Base-by-base conservation (phyloP, 2,888 invertebrate species). In the Glaucopsyche alexis region DNA sequence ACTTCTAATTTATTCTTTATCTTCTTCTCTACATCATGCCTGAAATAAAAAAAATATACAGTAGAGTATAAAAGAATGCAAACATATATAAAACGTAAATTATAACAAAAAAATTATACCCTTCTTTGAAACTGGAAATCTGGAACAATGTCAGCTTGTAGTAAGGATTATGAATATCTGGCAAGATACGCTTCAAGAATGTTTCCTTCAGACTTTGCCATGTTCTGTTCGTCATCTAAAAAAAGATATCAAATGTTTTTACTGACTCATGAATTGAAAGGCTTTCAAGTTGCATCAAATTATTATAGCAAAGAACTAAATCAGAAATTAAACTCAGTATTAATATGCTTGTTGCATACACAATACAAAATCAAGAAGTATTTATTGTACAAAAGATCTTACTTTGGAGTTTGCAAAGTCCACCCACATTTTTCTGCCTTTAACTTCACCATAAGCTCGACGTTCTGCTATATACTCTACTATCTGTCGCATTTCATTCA, bases 181-280 rank as follows among this genome's bases (percentile, higher is more conserved):
- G 90, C 38, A 93, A 75, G 71, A 93, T 89, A 5, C 93, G 83
- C 79, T 93, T 93, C 47, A 92, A 74, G 78, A 92, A 93, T 67
- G 91, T 89, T 77, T 93, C 93, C 75, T 93, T 93, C 11, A 93
- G 80, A 81, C 93, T 93, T 79, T 93, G 93, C 93, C 93, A 93
- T n/a, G 92, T 89, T 74, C 93, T 84, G 9, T 73, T 81, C 60
- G 89, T 88, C 7, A 79, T 73, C 93, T 93, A 77, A 60, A 86
- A 83, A 71, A 73, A 60, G 13, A 13, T n/a, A n/a, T n/a, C n/a
- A n/a, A n/a, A n/a, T 67, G 9, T 47, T 13, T 19, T 16, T 7
- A 42, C 42, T 42, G 42, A 42, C 8, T 7, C 42, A 42, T 8
- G 8, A 3, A 8, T 42, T 42, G 42, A 42, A 55, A 55, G 9